These are phyloP conservation scores for Numenius arquata DNA, from an alignment of 2,113 vertebrate species.

Conservation along the genomic window DNA sequence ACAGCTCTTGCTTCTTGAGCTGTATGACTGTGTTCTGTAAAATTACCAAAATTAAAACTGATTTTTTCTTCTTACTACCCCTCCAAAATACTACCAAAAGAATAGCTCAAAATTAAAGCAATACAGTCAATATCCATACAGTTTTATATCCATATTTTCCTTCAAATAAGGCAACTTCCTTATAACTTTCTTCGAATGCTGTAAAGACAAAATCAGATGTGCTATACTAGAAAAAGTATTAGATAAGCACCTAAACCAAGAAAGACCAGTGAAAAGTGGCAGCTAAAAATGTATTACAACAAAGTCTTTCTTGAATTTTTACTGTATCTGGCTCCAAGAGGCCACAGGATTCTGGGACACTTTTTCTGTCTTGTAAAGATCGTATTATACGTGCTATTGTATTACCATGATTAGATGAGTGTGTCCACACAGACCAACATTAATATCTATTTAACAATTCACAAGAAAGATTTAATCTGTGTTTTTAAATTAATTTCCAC, in stretches of 20 bases:
- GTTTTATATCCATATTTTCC: not conserved
- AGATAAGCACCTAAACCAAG: not conserved
- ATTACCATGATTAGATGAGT: not conserved
- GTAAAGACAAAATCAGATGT: not conserved
- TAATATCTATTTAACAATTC: not conserved
- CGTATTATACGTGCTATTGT: not conserved
- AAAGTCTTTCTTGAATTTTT: not conserved
- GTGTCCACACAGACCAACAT: not conserved
- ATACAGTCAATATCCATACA: not conserved
- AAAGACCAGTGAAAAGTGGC: not conserved
- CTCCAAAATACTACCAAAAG: not conserved
- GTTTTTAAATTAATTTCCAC: not conserved
- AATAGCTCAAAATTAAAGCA: not conserved
- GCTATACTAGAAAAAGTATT: not conserved
- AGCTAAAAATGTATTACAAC: not conserved
- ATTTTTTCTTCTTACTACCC: not conserved
- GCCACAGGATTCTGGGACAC: not conserved
- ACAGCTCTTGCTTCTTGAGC: not conserved
- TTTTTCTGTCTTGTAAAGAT: not conserved
- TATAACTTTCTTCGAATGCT: not conserved
- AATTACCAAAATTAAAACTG: not conserved
- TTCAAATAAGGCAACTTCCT: not conserved
- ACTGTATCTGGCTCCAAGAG: not conserved
- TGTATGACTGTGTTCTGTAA: not conserved
- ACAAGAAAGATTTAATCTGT: not conserved